Conservation (phyloP, 2,113 vertebrate species). For the Thymallus thymallus region DNA sequence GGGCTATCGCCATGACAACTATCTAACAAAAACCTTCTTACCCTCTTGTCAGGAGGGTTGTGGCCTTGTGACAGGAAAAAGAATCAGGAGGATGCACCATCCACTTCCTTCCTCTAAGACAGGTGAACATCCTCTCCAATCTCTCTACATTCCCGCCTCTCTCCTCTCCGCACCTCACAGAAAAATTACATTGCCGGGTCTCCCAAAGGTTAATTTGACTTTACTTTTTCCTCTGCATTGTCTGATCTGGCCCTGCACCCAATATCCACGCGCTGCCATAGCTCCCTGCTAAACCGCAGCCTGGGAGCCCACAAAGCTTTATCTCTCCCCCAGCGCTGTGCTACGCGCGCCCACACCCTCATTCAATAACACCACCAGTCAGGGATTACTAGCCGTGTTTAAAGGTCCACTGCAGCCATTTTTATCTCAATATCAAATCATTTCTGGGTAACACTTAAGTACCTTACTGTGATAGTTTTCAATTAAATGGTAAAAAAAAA, state of each 20-base stretch:
- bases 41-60: slow-evolving; percentile 17
- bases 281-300: slow-evolving; percentile 25
- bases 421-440: slow-evolving; percentile 62
- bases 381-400: slow-evolving; percentile 76
- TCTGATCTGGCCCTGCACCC: slow-evolving; percentile 64
- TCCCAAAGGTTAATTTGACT: slow-evolving; percentile 72
- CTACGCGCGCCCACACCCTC: slow-evolving; percentile 38
- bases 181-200: slow-evolving; percentile 58
- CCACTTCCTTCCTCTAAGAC: slow-evolving; percentile 22
- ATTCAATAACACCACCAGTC: slow-evolving; percentile 73
- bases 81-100: slow-evolving; percentile 40
- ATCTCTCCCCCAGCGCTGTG: slow-evolving; percentile 35
- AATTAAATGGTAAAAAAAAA: no score
- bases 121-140: slow-evolving; percentile 43
- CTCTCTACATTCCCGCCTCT: slow-evolving; percentile 25
- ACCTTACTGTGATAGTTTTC: no score
- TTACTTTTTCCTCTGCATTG: slow-evolving; percentile 62
- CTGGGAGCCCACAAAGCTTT: slow-evolving; percentile 38
- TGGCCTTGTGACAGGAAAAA: slow-evolving; percentile 39
- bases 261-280: slow-evolving; percentile 57
- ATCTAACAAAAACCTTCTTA: slow-evolving; percentile 51
- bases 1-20: slow-evolving; percentile 36
- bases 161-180: slow-evolving; percentile 39
- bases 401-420: slow-evolving; percentile 67
- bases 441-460: no score